Evolutionary conservation across 2,888 invertebrate species (phyloP).

Genomic region (Pollenia amentaria): DNA sequence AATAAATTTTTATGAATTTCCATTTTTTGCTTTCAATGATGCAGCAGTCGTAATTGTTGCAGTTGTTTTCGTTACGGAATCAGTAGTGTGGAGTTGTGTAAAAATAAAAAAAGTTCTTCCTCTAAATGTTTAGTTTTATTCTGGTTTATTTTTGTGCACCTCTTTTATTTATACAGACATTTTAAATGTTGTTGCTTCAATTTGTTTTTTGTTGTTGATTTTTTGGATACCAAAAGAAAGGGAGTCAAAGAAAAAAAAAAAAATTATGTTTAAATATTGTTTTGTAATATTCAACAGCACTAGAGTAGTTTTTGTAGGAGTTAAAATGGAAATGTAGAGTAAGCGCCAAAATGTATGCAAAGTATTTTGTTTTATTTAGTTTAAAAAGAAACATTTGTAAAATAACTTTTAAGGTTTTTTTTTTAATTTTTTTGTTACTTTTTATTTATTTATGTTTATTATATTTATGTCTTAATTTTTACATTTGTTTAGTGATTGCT

Average conservation of each 20-base stretch:
- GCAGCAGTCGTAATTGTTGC: conserved; percentile 72
- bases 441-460: no score
- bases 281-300: conserved; percentile 52
- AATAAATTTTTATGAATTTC: conserved; percentile 41
- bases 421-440: no score
- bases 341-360: conserved; percentile 64
- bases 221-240: conserved; percentile 9
- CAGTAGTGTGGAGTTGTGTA: conserved; percentile 25
- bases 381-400: background rate
- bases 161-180: conserved; percentile 64
- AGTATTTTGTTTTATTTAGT: conserved; percentile 47
- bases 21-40: conserved; percentile 59
- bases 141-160: conserved; percentile 33
- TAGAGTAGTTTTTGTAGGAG: conserved; percentile 22
- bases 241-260: background rate
- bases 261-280: conserved; percentile 56
- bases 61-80: conserved; percentile 63
- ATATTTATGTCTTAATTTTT: no score
- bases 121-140: conserved; percentile 35
- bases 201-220: conserved; percentile 22
- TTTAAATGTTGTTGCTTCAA: conserved; percentile 46
- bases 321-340: conserved; percentile 19
- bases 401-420: conserved; percentile 46
- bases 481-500: no score
- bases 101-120: conserved; percentile 31